A percentile compares a stretch with the other conserved stretches of the same genome.
phyloP scores from a whole-genome alignment of 2,888 invertebrate species.

The Apoda limacodes region DNA sequence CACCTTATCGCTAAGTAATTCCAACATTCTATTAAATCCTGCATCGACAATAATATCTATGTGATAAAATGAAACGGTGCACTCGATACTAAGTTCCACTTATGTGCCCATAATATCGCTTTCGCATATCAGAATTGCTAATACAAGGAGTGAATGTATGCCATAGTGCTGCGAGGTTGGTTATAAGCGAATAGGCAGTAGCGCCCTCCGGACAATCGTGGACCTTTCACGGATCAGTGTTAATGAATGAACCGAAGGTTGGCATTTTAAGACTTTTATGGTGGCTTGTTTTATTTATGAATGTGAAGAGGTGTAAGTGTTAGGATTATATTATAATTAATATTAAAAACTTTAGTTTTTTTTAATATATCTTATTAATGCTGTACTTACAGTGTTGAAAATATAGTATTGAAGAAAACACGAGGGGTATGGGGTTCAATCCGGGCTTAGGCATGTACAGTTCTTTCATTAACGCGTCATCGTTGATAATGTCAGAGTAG shows the following conservation, averaged over 20 bases:
- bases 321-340: too few species aligned
- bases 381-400: too few species aligned
- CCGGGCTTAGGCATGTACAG: background rate
- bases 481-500: too few species aligned
- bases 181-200: slow-evolving; percentile 33
- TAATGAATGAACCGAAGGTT: slow-evolving; percentile 21
- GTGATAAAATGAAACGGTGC: slow-evolving; percentile 57
- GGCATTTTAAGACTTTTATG: too few species aligned
- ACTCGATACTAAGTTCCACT: slow-evolving; percentile 41
- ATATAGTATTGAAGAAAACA: too few species aligned
- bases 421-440: too few species aligned
- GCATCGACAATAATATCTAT: slow-evolving; percentile 39
- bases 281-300: too few species aligned
- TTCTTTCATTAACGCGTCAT: too few species aligned
- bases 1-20: slow-evolving; percentile 45
- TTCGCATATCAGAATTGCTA: slow-evolving; percentile 64
- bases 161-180: slow-evolving; percentile 35
- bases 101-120: slow-evolving; percentile 56
- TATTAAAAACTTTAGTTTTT: too few species aligned
- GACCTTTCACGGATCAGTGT: slow-evolving; percentile 22
- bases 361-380: too few species aligned
- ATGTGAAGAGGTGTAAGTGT: too few species aligned
- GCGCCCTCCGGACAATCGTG: slow-evolving; percentile 37
- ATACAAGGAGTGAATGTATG: slow-evolving; percentile 56
- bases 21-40: slow-evolving; percentile 49